Evolutionary conservation across 2,888 invertebrate genomes (phyloP).

Genomic region (Leptopilina myrica): DNA sequence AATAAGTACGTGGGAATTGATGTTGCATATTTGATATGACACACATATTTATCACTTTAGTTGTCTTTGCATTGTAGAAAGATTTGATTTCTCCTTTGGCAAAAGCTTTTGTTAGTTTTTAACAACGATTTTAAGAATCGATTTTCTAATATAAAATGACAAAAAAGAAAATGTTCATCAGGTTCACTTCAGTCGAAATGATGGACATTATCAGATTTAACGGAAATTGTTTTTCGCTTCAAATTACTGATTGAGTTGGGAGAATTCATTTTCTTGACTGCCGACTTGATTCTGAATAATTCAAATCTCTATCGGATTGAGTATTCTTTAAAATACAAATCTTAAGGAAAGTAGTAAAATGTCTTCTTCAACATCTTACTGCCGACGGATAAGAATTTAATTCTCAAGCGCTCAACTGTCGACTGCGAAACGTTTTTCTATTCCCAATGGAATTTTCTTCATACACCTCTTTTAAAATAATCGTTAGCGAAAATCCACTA

Average conservation of each 20-base stretch:
- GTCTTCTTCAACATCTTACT: neutral
- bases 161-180: conserved; percentile 7
- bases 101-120: too few species aligned
- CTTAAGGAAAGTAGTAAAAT: conserved; percentile 27
- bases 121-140: too few species aligned
- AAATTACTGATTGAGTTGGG: conserved; percentile 36
- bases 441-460: conserved; percentile 22
- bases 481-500: conserved; percentile 30
- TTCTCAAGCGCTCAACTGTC: conserved; percentile 5
- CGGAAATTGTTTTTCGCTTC: conserved; percentile 38
- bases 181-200: conserved; percentile 14
- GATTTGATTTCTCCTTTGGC: too few species aligned
- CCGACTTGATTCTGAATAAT: conserved; percentile 21
- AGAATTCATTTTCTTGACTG: conserved; percentile 24
- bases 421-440: conserved; percentile 29
- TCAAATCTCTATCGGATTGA: conserved; percentile 30
- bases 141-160: neutral
- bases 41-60: neutral
- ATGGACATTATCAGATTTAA: conserved; percentile 38
- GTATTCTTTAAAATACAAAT: conserved; percentile 37
- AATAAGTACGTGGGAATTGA: neutral
- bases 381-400: conserved; percentile 29
- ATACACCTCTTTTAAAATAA: conserved; percentile 28
- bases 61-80: too few species aligned
- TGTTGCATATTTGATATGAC: conserved; percentile 1